These are phyloP conservation scores for Tenthredo livida DNA, from an alignment of 2,888 invertebrate species.

Conservation along the genomic window DNA sequence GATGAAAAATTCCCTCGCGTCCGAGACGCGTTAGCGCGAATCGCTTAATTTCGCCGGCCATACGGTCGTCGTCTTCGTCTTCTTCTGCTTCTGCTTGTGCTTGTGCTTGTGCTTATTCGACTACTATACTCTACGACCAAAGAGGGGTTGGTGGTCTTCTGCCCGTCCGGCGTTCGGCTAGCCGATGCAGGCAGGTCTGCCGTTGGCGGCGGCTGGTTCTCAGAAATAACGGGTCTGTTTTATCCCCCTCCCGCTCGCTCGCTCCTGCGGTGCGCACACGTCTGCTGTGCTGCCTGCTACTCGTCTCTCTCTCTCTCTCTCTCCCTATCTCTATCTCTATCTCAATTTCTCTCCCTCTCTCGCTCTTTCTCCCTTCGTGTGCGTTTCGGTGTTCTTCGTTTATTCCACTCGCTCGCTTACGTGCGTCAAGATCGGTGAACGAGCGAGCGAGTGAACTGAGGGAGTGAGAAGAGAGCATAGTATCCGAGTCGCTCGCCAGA, in stretches of 20 bases:
- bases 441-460: not conserved
- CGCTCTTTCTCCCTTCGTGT: not conserved
- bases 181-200: slow-evolving; percentile 74
- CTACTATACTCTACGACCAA: not conserved
- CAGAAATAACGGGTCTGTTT: slow-evolving; percentile 76
- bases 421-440: slow-evolving; percentile 45
- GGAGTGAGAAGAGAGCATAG: not conserved
- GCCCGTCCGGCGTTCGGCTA: slow-evolving; percentile 46
- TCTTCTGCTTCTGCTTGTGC: no score
- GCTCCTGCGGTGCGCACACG: slow-evolving; percentile 46
- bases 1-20: slow-evolving; percentile 33
- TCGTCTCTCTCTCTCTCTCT: not conserved
- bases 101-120: not conserved
- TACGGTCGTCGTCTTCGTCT: not conserved
- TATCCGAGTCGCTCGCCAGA: slow-evolving; percentile 44
- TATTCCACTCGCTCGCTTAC: slow-evolving; percentile 21
- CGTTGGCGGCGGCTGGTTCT: slow-evolving; percentile 73
- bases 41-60: slow-evolving; percentile 37
- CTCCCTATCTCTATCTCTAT: not conserved
- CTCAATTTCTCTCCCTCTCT: slow-evolving; percentile 55
- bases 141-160: not conserved
- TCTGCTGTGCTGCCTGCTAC: slow-evolving; percentile 20
- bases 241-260: slow-evolving; percentile 61
- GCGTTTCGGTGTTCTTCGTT: slow-evolving; percentile 7
- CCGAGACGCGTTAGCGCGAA: slow-evolving; percentile 37